Conservation (phyloP, 2,888 invertebrate genomes). For the Eulithis prunata region DNA sequence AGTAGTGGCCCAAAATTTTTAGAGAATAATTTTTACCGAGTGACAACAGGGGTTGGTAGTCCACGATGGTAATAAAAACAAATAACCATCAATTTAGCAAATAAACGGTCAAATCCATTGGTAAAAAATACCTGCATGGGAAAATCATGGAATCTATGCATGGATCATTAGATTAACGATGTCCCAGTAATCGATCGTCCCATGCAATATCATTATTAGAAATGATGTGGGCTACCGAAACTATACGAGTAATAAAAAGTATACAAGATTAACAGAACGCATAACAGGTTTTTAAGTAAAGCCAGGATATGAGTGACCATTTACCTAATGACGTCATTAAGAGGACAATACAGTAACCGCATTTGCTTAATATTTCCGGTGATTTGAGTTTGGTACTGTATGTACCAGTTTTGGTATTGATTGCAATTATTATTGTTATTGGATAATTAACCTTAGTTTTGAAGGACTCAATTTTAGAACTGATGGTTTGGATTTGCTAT, state of each 20-base stretch:
- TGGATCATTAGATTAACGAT: conserved; percentile 79
- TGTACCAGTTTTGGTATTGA: conserved; percentile 12
- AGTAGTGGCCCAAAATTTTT: no score
- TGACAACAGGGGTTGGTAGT: no score
- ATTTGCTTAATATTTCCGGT: conserved; percentile 35
- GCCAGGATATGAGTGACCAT: conserved; percentile 43
- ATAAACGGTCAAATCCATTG: conserved; percentile 13
- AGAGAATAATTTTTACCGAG: no score
- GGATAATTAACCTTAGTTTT: no score
- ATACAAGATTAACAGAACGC: background rate
- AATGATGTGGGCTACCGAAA: conserved; percentile 34
- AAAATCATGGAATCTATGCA: conserved; percentile 40
- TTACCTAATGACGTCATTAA: conserved; percentile 44
- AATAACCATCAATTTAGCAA: conserved; percentile 13
- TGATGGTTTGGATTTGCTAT: no score
- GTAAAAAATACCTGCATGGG: conserved; percentile 41
- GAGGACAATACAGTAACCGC: conserved; percentile 30
- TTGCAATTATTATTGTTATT: background rate
- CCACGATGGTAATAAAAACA: conserved; percentile 13
- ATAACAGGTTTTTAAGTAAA: conserved; percentile 25
- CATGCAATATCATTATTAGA: conserved; percentile 78
- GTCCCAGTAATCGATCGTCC: conserved; percentile 71
- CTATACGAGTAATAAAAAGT: background rate
- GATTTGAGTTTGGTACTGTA: conserved; percentile 26
- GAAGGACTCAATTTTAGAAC: no score